These are phyloP conservation scores for Neoseiulus cucumeris DNA, from an alignment of 1,140 invertebrate species.

Conservation along the genomic window DNA sequence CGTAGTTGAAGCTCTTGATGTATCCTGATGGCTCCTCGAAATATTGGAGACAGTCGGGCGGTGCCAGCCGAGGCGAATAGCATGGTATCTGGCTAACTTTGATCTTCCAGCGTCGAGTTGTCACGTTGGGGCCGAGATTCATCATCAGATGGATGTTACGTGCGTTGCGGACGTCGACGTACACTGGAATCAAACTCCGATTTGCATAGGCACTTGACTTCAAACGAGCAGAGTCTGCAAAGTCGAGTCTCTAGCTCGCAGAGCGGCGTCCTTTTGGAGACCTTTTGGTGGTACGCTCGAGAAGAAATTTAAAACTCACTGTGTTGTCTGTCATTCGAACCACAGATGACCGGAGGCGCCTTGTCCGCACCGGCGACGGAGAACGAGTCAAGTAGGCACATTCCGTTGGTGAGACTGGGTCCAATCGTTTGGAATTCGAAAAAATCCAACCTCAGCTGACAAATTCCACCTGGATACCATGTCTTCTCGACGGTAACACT, in stretches of 20 bases:
- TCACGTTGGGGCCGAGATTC: not conserved
- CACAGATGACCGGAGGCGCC: not conserved
- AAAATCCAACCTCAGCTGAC: not conserved
- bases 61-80: not conserved
- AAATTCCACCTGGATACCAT: not conserved
- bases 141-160: not conserved
- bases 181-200: not conserved
- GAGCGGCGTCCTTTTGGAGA: no score
- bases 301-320: not conserved
- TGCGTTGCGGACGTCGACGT: not conserved
- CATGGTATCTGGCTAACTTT: not conserved
- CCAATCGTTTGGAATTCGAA: not conserved
- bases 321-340: not conserved
- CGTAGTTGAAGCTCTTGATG: not conserved
- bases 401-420: not conserved
- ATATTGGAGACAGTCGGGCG: not conserved
- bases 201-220: not conserved
- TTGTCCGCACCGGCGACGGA: not conserved
- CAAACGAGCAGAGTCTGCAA: not conserved
- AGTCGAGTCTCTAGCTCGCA: no score
- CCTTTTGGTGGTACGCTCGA: no score
- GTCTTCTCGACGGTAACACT: not conserved
- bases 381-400: not conserved
- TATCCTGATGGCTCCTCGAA: not conserved
- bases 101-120: not conserved